Conservation (phyloP, 2,113 vertebrate species). For the Plecturocebus donacophilus region DNA sequence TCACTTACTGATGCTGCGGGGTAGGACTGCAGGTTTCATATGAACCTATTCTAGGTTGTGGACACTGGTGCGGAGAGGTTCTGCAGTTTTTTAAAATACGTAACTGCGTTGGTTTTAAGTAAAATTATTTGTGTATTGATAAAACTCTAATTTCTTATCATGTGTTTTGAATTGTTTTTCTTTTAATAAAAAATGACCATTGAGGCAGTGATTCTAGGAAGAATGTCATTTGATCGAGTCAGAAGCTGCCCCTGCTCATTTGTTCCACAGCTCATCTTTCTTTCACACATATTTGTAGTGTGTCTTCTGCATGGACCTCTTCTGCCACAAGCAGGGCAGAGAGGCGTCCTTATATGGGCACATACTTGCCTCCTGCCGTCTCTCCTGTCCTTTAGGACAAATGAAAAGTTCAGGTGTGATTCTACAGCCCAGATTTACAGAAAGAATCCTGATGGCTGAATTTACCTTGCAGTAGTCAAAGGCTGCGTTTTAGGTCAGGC, state of each 20-base stretch:
- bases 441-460: neutral
- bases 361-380: neutral
- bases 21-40: neutral
- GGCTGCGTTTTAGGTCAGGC: neutral
- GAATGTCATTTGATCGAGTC: neutral
- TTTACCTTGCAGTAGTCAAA: neutral
- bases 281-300: no score
- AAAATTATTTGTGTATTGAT: constrained; percentile 72
- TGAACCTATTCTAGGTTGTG: neutral
- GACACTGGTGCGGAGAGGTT: neutral
- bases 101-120: constrained; percentile 58
- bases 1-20: constrained; percentile 21
- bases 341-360: accelerated
- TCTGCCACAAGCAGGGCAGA: neutral
- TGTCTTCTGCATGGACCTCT: no score
- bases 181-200: constrained; percentile 40
- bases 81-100: constrained; percentile 18
- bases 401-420: neutral
- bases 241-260: neutral
- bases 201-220: neutral
- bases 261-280: no score
- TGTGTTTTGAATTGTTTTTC: constrained; percentile 51
- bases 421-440: neutral
- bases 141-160: constrained; percentile 68
- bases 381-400: neutral